Evolutionary conservation across 2,113 vertebrate genomes (phyloP).

Genomic region (Ascaphus truei): DNA sequence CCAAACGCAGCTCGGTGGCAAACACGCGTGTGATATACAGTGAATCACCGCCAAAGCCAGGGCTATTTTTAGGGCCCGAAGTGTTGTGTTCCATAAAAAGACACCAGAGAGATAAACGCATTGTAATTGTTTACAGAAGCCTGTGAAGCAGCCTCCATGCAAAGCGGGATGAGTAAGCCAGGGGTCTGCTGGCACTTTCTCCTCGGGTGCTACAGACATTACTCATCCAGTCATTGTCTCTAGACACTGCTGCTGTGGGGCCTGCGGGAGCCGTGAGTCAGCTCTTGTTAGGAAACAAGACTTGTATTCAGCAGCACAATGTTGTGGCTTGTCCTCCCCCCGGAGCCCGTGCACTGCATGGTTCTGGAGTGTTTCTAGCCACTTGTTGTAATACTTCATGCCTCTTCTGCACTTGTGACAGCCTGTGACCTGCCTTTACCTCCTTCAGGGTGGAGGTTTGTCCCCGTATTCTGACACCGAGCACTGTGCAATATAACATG

Average conservation of each 20-base stretch:
- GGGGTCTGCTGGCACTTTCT: conserved; percentile 68
- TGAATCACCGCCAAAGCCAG: conserved; percentile 53
- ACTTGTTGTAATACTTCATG: too few species aligned
- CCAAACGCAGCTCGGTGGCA: too few species aligned
- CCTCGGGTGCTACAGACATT: conserved; percentile 68
- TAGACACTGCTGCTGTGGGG: conserved; percentile 63
- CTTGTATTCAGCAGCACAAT: conserved; percentile 51
- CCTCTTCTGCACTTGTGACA: too few species aligned
- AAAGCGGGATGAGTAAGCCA: conserved; percentile 69
- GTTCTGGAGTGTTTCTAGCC: too few species aligned
- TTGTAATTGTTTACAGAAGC: conserved; percentile 67
- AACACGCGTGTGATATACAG: conserved; percentile 58
- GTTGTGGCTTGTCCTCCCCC: conserved; percentile 47
- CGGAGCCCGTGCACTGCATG: too few species aligned
- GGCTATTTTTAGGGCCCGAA: conserved; percentile 55
- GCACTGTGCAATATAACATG: too few species aligned
- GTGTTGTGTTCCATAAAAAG: conserved; percentile 53
- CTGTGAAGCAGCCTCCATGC: conserved; percentile 68
- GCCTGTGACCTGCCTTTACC: too few species aligned
- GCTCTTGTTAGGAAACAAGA: conserved; percentile 59
- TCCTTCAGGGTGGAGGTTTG: too few species aligned
- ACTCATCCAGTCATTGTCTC: conserved; percentile 68
- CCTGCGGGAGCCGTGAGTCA: conserved; percentile 69
- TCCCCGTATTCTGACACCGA: too few species aligned
- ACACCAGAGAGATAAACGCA: conserved; percentile 59